phyloP scores from a whole-genome alignment of 2,113 vertebrate species.

The Buteo buteo region DNA sequence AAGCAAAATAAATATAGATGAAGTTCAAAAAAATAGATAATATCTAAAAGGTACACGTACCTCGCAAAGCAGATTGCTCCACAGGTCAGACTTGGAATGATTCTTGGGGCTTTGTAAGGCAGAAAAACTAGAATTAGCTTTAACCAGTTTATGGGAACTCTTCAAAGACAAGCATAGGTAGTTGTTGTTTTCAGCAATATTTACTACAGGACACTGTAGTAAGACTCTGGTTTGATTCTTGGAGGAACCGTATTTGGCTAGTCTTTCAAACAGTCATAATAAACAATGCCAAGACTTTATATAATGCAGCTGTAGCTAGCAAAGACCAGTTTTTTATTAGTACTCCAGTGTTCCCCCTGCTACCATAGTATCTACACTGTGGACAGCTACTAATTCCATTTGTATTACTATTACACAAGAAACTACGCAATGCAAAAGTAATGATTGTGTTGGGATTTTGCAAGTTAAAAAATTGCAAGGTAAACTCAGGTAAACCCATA shows the following conservation, averaged over 20 bases:
- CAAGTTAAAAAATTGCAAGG: neutral
- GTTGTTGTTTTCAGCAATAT: neutral
- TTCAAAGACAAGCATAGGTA: neutral
- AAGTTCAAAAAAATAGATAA: neutral
- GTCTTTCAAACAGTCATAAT: neutral
- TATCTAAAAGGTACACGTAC: neutral
- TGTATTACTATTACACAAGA: neutral
- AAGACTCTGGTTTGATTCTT: neutral
- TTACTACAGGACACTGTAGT: neutral
- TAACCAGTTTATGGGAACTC: neutral
- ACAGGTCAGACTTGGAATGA: neutral
- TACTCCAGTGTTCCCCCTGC: neutral
- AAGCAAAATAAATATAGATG: neutral
- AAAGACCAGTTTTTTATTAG: neutral
- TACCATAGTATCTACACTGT: neutral
- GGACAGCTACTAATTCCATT: neutral
- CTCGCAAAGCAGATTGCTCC: neutral
- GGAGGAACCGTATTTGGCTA: neutral
- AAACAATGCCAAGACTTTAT: neutral
- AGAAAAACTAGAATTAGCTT: neutral
- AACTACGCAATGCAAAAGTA: rapidly evolving
- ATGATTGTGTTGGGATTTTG: neutral
- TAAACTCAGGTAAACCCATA: neutral
- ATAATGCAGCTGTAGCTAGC: neutral
- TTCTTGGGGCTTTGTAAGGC: neutral